phyloP scores from a whole-genome alignment of 1,140 invertebrate genomes.

The Papilio dardanus region DNA sequence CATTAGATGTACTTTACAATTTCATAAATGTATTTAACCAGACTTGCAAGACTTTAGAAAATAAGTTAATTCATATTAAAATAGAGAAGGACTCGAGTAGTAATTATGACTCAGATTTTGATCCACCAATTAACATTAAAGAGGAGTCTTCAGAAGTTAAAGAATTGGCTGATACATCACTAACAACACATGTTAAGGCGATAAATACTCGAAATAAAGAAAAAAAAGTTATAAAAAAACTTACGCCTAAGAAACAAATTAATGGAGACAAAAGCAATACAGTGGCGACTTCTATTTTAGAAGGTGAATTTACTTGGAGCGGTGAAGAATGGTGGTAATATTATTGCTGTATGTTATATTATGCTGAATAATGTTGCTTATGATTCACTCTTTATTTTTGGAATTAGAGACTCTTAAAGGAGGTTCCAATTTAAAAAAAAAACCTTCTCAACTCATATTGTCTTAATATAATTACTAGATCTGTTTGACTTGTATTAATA shows the following conservation, averaged over 20 bases:
- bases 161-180: slow-evolving; percentile 20
- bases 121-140: slow-evolving; percentile 54
- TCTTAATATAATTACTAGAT: not conserved
- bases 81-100: slow-evolving; percentile 52
- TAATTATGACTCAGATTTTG: slow-evolving; percentile 43
- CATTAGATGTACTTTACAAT: slow-evolving; percentile 52
- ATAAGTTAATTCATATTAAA: slow-evolving; percentile 56
- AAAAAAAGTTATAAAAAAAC: slow-evolving; percentile 38
- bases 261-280: slow-evolving; percentile 43
- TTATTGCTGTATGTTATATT: slow-evolving; percentile 27
- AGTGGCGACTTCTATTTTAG: slow-evolving; percentile 68
- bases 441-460: no score
- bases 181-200: not conserved
- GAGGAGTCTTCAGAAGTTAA: slow-evolving; percentile 45
- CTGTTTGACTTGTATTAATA: not conserved
- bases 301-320: slow-evolving; percentile 67
- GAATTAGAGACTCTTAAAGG: no score
- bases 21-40: slow-evolving; percentile 69
- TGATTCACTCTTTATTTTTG: no score
- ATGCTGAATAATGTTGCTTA: no score
- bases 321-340: slow-evolving; percentile 74
- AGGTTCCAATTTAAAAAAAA: no score
- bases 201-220: slow-evolving; percentile 33
- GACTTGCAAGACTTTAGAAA: slow-evolving; percentile 60
- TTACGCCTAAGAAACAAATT: slow-evolving; percentile 42